phyloP scores from a whole-genome alignment of 1,140 invertebrate species.

The Ephestia elutella region DNA sequence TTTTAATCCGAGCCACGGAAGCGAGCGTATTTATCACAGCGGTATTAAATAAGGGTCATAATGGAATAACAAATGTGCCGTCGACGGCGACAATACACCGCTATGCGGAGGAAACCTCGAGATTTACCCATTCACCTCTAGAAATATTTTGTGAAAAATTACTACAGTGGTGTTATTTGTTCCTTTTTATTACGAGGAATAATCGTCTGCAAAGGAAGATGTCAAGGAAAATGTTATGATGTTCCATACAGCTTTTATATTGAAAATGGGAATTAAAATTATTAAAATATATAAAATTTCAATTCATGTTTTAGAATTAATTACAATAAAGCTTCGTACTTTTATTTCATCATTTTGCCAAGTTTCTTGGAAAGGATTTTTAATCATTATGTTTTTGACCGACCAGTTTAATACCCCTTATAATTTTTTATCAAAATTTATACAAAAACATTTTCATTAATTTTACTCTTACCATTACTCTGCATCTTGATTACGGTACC shows the following conservation, averaged over 20 bases:
- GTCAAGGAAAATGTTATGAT: neutral
- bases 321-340: too few species aligned
- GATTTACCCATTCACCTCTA: slow-evolving; percentile 26
- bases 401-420: too few species aligned
- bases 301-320: too few species aligned
- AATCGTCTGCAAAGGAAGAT: neutral
- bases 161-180: slow-evolving; percentile 11
- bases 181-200: neutral
- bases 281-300: too few species aligned
- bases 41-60: slow-evolving; percentile 53
- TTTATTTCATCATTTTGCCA: too few species aligned
- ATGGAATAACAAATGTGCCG: slow-evolving; percentile 47
- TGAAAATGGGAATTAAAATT: too few species aligned
- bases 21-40: slow-evolving; percentile 40
- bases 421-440: too few species aligned
- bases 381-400: too few species aligned
- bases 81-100: slow-evolving; percentile 33
- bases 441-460: too few species aligned
- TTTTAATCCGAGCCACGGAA: slow-evolving; percentile 32
- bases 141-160: slow-evolving; percentile 34
- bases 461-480: too few species aligned
- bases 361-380: too few species aligned
- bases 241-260: too few species aligned
- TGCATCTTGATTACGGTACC: neutral
- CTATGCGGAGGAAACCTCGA: slow-evolving; percentile 21